phyloP scores from a whole-genome alignment of 1,140 invertebrate genomes.

The Sarcophaga peregrina region DNA sequence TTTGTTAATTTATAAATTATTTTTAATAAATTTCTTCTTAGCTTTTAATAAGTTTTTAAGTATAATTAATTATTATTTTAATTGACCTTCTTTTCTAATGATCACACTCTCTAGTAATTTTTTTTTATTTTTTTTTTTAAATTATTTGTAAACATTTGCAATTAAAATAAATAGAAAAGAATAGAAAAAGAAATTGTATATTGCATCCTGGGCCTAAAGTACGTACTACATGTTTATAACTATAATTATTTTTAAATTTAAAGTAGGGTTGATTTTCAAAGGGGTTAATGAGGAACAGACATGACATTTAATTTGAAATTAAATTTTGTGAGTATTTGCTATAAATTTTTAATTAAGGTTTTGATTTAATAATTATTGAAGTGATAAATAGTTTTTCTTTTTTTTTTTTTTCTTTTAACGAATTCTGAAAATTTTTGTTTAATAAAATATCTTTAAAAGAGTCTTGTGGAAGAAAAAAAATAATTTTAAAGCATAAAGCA shows the following conservation, averaged over 20 bases:
- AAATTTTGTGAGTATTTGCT: neutral
- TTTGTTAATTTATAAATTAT: slow-evolving; percentile 43
- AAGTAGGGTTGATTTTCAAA: neutral
- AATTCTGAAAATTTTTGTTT: neutral
- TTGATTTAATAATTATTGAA: slow-evolving; percentile 40
- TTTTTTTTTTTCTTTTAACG: neutral
- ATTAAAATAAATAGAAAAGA: slow-evolving; percentile 21
- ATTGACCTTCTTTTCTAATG: slow-evolving; percentile 66
- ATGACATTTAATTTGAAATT: slow-evolving; percentile 20
- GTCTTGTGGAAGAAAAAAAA: neutral
- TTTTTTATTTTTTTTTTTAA: no score
- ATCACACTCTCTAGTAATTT: slow-evolving; percentile 59
- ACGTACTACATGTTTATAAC: neutral
- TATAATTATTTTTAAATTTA: neutral
- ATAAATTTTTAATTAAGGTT: slow-evolving; percentile 36
- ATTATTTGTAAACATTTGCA: neutral
- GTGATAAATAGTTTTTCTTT: neutral
- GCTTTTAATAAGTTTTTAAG: slow-evolving; percentile 33
- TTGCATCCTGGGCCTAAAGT: neutral
- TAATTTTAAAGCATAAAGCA: neutral
- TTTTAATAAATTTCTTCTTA: slow-evolving; percentile 51
- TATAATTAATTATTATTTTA: slow-evolving; percentile 45
- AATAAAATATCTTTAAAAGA: slow-evolving; percentile 2
- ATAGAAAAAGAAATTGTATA: neutral
- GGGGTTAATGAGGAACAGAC: slow-evolving; percentile 5